Evolutionary conservation across 2,888 invertebrate genomes (phyloP), one percentile per base, ranked within the genome.

Genomic region (Oligia strigilis): DNA sequence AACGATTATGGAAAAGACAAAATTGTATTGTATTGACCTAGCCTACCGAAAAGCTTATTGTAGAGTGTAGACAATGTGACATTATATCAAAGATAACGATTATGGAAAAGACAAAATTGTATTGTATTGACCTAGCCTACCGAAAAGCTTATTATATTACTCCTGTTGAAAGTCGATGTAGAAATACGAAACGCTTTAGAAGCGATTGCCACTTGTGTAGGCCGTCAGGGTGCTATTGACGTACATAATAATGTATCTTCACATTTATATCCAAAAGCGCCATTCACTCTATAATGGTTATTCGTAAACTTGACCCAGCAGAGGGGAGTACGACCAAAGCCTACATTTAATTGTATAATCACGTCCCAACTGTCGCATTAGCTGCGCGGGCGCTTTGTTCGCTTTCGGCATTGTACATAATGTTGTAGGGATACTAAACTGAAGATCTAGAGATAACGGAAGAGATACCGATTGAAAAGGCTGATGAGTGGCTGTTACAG

Each of bases 331-430:
- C 73, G 60, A 76, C 43, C 65, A 81, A 87, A 86, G 81, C 69
- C 62, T 71, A 66, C 60, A 74, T 86, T 72, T 83, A 83, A 85
- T 87, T 85, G 86, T 83, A 71, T 72, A 75, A 83, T 78, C 86
- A 80, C 83, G 83, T 85, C 72, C 75, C 80, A 40, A 75, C 80
- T 76, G 87, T 88, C 78, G 78, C 72, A 80, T 88, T 81, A 81
- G 75, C 69, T 69, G 75, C 77, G 77, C 82, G 67, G 73, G 65
- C 78, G 82, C 82, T 78, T 82, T 88, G 88, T 84, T 17, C 70
- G 82, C 82, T 73, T 78, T 84, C 88, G 78, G 80, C 78, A 75
- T 73, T 80, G 70, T 81, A 80, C 71, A 82, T 78, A 75, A 81
- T 81, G 73, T 81, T 77, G 66, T 76, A 73, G 72, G 49, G 60